These are phyloP conservation scores for Dolichoris vasculosae DNA, from an alignment of 1,140 invertebrate species.

Conservation along the genomic window DNA sequence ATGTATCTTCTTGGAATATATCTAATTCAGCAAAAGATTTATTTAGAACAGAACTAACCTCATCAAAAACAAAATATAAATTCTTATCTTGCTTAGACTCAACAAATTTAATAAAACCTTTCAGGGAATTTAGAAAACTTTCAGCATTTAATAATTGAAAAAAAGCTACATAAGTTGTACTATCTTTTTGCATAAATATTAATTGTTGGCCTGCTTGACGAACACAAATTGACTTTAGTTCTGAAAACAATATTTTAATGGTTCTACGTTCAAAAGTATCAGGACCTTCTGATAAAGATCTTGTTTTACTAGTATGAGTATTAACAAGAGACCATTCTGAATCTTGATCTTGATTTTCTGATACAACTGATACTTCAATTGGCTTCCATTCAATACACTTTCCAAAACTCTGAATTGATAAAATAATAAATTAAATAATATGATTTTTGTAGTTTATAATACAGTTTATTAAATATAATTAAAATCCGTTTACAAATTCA, in stretches of 20 bases:
- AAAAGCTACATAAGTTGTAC: conserved; percentile 84
- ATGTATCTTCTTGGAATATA: conserved; percentile 82
- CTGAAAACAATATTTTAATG: conserved; percentile 79
- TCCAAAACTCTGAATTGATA: conserved; percentile 70
- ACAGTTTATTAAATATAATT: conserved; percentile 23
- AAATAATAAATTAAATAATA: conserved; percentile 39
- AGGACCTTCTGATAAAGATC: conserved; percentile 74
- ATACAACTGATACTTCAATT: conserved; percentile 81
- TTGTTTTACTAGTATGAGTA: conserved; percentile 78
- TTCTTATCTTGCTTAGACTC: conserved; percentile 83
- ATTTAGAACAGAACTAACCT: conserved; percentile 80
- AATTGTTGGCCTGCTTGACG: conserved; percentile 81
- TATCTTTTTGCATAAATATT: conserved; percentile 83
- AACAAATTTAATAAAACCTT: conserved; percentile 77
- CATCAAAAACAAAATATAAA: conserved; percentile 80
- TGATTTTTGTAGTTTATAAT: conserved; percentile 37
- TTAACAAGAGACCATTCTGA: conserved; percentile 88
- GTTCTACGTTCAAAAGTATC: conserved; percentile 76
- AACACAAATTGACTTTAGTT: conserved; percentile 81
- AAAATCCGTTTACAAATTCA: conserved; percentile 70
- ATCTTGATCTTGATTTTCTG: conserved; percentile 84
- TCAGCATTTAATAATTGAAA: conserved; percentile 91
- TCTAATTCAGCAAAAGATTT: conserved; percentile 90
- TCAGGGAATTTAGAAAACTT: conserved; percentile 82
- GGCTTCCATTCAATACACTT: conserved; percentile 87